Evolutionary conservation across 2,888 invertebrate species (phyloP).

Genomic region (Eumerus sabulonum): DNA sequence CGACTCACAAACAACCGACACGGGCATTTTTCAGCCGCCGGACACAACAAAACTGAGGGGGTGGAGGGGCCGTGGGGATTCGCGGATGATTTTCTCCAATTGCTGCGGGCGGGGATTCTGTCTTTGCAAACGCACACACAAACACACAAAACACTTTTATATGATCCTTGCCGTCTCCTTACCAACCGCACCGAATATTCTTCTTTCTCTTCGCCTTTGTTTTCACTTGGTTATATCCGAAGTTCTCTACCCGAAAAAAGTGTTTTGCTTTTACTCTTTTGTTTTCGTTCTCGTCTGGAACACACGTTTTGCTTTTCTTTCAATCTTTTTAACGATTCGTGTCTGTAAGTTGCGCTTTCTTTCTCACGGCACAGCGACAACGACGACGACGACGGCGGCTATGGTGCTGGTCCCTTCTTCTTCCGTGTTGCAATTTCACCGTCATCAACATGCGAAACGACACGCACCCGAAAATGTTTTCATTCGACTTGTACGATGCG

Average conservation of each 20-base stretch:
- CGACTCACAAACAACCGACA: constrained; percentile 78
- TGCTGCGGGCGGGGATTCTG: not conserved
- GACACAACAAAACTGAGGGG: no score
- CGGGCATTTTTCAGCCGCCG: constrained; percentile 74
- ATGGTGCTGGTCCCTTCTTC: constrained; percentile 60
- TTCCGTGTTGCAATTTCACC: constrained; percentile 64
- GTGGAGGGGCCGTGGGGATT: not conserved
- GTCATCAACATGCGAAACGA: constrained; percentile 65
- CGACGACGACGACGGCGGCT: constrained; percentile 33
- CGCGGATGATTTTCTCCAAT: not conserved
- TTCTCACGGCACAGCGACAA: constrained; percentile 32
- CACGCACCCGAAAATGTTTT: constrained; percentile 32
- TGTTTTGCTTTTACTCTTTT: constrained; percentile 1
- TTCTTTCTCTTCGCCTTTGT: constrained; percentile 23
- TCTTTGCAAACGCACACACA: constrained; percentile 63
- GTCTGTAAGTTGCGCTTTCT: constrained; percentile 27
- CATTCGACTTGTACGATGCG: constrained; percentile 5
- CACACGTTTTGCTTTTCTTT: constrained; percentile 4
- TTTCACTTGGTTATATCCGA: no score
- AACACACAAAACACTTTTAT: constrained; percentile 13
- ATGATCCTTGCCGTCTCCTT: no score
- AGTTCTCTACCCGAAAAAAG: no score
- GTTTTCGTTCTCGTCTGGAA: constrained; percentile 1
- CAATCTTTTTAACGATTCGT: constrained; percentile 8
- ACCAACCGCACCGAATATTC: no score